Evolutionary conservation across 2,888 invertebrate genomes (phyloP).

Genomic region (Metacarcinus magister): DNA sequence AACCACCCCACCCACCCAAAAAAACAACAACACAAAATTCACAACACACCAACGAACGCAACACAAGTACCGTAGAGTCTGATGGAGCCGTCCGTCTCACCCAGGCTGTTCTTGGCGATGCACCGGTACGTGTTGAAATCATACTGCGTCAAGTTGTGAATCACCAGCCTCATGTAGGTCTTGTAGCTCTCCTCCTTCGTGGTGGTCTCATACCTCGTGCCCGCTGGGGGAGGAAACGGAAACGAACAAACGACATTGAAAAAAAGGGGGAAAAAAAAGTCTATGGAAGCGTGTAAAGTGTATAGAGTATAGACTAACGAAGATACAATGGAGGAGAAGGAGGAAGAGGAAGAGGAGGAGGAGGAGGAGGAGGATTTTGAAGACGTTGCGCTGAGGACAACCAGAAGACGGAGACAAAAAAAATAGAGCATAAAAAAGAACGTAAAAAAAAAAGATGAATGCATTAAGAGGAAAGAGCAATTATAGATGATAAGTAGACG

Average conservation of each 20-base stretch:
- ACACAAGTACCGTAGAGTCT: slow-evolving; percentile 80
- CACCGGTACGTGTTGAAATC: slow-evolving; percentile 82
- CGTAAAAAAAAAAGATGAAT: neutral
- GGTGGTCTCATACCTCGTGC: slow-evolving; percentile 77
- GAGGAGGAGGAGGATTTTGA: too few species aligned
- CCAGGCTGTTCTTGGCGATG: slow-evolving; percentile 82
- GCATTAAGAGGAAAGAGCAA: slow-evolving; percentile 12
- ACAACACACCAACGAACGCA: neutral
- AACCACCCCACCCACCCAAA: too few species aligned
- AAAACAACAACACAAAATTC: too few species aligned
- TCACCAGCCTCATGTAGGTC: slow-evolving; percentile 81
- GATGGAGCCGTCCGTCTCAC: slow-evolving; percentile 83
- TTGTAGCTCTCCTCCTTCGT: slow-evolving; percentile 82
- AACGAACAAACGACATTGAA: neutral
- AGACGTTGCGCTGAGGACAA: too few species aligned
- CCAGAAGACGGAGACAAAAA: too few species aligned
- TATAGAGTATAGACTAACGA: too few species aligned
- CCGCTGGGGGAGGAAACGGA: slow-evolving; percentile 51
- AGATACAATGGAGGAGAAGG: neutral
- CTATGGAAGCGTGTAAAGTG: too few species aligned
- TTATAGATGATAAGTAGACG: neutral
- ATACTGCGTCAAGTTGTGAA: slow-evolving; percentile 81
- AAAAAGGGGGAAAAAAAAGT: neutral
- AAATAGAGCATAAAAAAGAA: neutral
- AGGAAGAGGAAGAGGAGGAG: neutral